Evolutionary conservation across 2,797 vertebrate species (phyloP).

Genomic region (Phataginus tetradactyla): DNA sequence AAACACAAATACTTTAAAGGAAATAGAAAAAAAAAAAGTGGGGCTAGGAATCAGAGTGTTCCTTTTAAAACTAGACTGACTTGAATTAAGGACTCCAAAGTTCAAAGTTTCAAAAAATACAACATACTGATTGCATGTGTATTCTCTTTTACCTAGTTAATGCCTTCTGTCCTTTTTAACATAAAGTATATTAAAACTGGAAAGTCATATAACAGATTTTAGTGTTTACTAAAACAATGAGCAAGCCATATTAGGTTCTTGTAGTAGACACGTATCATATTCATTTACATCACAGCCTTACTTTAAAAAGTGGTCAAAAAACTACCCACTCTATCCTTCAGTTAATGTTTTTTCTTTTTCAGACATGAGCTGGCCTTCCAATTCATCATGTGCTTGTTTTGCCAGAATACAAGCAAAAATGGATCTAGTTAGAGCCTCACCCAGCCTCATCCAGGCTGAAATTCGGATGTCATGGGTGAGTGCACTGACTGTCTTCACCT

Average conservation of each 20-base stretch:
- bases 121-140: not conserved
- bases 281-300: not conserved
- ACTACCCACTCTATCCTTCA: not conserved
- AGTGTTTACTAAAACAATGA: not conserved
- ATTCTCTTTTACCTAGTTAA: not conserved
- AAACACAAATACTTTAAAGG: not conserved
- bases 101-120: constrained; percentile 29
- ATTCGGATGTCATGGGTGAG: constrained; percentile 46
- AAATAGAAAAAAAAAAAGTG: not conserved
- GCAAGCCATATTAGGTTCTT: not conserved
- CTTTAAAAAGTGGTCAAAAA: not conserved
- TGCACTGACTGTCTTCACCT: constrained; percentile 57
- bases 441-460: constrained; percentile 30
- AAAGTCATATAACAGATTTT: not conserved
- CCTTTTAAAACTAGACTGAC: constrained; percentile 9
- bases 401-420: constrained; percentile 7
- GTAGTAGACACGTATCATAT: not conserved
- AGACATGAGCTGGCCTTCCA: not conserved
- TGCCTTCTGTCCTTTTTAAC: not conserved
- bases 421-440: constrained; percentile 32
- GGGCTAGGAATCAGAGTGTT: not conserved
- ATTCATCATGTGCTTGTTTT: constrained; percentile 25
- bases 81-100: not conserved
- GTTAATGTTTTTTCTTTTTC: not conserved
- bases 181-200: not conserved